These are phyloP conservation scores for Protaetia brevitarsis DNA, from an alignment of 1,140 invertebrate genomes.

Conservation along the genomic window DNA sequence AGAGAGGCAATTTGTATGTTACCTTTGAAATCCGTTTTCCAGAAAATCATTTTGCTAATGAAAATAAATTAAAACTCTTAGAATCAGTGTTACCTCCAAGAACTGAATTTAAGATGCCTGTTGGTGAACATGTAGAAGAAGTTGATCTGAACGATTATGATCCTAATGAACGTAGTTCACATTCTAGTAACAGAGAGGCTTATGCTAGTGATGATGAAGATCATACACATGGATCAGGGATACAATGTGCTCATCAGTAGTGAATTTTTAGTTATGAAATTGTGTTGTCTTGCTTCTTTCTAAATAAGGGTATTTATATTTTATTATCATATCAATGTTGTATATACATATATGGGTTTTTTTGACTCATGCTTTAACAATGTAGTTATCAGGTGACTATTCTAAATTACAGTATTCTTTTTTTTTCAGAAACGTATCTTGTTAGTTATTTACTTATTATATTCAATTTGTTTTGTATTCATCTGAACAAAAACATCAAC, in stretches of 20 bases:
- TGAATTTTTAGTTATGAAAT: conserved; percentile 29
- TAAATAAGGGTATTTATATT: conserved; percentile 43
- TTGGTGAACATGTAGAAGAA: conserved; percentile 76
- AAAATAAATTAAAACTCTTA: conserved; percentile 54
- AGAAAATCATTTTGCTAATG: conserved; percentile 70
- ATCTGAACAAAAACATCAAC: neutral
- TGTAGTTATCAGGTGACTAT: conserved; percentile 19
- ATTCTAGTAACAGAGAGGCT: conserved; percentile 57
- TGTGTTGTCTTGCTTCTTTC: conserved; percentile 44
- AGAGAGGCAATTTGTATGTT: conserved; percentile 84
- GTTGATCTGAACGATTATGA: conserved; percentile 77
- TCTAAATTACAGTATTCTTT: conserved; percentile 18
- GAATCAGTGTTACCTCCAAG: conserved; percentile 64
- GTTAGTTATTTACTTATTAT: neutral
- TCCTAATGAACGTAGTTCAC: conserved; percentile 50
- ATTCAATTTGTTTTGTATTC: neutral
- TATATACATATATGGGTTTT: conserved; percentile 4
- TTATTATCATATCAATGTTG: conserved; percentile 21
- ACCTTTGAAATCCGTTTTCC: conserved; percentile 85
- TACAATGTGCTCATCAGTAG: conserved; percentile 70
- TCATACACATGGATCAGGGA: conserved; percentile 55
- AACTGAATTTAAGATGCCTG: conserved; percentile 63
- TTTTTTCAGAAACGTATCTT: neutral
- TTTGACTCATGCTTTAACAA: conserved; percentile 6
- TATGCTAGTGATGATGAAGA: conserved; percentile 69